Conservation (phyloP, 2,888 invertebrate species). For the Teinopalpus imperialis region DNA sequence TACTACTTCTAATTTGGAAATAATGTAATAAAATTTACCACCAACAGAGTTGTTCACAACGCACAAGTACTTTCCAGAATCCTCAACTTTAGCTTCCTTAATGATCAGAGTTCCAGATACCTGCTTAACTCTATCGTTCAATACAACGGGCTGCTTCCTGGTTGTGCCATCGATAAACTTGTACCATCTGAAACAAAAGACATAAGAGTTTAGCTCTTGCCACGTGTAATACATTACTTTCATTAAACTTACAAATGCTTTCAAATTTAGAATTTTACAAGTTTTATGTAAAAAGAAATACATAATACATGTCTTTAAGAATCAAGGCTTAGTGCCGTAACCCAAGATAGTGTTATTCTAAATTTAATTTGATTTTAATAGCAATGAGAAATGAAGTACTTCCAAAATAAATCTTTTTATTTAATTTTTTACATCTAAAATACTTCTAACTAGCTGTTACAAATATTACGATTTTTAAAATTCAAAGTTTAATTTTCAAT, state of each 20-base stretch:
- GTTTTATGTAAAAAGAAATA: slow-evolving; percentile 2
- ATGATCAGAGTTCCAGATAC: slow-evolving; percentile 97
- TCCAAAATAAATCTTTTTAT: too few species aligned
- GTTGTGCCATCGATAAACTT: slow-evolving; percentile 94
- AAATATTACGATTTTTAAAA: slow-evolving; percentile 4
- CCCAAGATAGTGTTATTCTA: too few species aligned
- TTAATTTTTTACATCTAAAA: too few species aligned
- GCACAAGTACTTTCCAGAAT: slow-evolving; percentile 96
- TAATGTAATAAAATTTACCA: slow-evolving; percentile 70
- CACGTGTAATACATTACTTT: not conserved
- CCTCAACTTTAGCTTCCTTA: slow-evolving; percentile 93
- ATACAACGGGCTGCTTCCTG: slow-evolving; percentile 92
- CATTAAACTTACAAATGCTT: not conserved
- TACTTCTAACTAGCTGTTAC: too few species aligned
- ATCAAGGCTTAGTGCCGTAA: slow-evolving; percentile 7
- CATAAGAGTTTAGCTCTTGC: slow-evolving; percentile 49
- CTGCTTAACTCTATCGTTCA: slow-evolving; percentile 94
- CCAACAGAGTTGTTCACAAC: slow-evolving; percentile 97
- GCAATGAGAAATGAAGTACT: too few species aligned
- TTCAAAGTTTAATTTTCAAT: slow-evolving; percentile 4
- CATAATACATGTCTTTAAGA: slow-evolving; percentile 7
- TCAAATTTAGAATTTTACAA: not conserved
- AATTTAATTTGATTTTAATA: too few species aligned
- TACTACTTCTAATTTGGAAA: too few species aligned
- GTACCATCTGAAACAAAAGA: slow-evolving; percentile 93